Evolutionary conservation across 1,140 invertebrate species (phyloP), one percentile per base, ranked within the genome.

Genomic region (Bombus pyrosoma): DNA sequence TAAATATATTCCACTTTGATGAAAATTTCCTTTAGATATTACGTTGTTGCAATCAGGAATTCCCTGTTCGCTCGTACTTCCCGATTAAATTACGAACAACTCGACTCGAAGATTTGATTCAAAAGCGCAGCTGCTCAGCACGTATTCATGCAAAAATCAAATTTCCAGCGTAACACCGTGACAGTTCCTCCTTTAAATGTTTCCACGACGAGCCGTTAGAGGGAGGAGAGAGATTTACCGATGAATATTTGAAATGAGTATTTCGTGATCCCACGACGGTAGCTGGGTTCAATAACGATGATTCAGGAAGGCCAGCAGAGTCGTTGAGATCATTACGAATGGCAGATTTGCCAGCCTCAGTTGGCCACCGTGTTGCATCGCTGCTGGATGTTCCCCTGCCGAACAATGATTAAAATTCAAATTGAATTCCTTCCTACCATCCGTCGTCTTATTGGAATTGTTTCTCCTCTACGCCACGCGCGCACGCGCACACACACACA

Each of bases 331-430:
- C 89, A 95, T 94, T 77, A 95, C 95, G 91, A 94, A 95, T 78
- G 95, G 93, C 74, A 95, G 94, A 90, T 95, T 95, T 77, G 94
- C 94, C 81, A 95, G 92, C 87, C 95, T 94, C 77, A 96, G 91
- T 89, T 96, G 95, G 53, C 95, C 95, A 18, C 97, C 97, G 87
- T 98, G 97, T 94, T 98, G 97, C 97, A 98, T 98, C 37, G 97
- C 97, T 75, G 97, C 97, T 93, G 97, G 97, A 95, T 98, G 97
- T 94, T 98, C 97, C 89, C 97, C 97, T 98, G 85, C 28, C 71
- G 89, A 89, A 66, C 80, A 73, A 77, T 83, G 76, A 83, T 86
- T 89, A 89, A 85, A 80, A 81, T 85, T 85, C 84, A 85, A 81
- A 85, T 85, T 85, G 69, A 68, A 81, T 85, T 85, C 78, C 74